phyloP scores from a whole-genome alignment of 2,113 vertebrate genomes.

The Pycnonotus jocosus region DNA sequence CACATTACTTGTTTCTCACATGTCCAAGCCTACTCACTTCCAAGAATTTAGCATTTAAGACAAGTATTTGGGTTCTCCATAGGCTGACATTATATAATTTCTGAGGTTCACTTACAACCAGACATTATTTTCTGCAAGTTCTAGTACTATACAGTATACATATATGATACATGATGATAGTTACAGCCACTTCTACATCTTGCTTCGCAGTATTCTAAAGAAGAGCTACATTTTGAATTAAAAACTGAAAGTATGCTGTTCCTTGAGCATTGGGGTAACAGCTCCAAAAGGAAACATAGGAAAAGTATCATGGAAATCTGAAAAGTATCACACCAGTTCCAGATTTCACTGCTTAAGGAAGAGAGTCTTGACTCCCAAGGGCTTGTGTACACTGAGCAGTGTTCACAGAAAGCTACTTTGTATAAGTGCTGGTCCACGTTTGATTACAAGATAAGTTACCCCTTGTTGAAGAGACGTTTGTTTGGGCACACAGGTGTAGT shows the following conservation, averaged over 20 bases:
- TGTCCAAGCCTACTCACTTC: not conserved
- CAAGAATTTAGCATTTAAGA: not conserved
- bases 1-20: not conserved
- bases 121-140: not conserved
- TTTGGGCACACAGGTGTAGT: not conserved
- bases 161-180: not conserved
- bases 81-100: not conserved
- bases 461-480: rapidly evolving
- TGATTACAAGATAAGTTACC: not conserved
- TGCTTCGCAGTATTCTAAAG: not conserved
- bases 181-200: not conserved
- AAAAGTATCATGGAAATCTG: rapidly evolving
- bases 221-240: not conserved
- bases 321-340: rapidly evolving
- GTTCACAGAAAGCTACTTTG: too few species aligned
- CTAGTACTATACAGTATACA: rapidly evolving
- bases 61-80: not conserved
- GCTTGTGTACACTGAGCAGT: rapidly evolving
- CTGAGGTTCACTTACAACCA: not conserved
- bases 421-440: rapidly evolving
- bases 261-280: not conserved
- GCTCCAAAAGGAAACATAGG: not conserved
- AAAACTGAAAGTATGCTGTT: not conserved
- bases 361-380: not conserved
- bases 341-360: not conserved